These are phyloP conservation scores for Pterocles burchelli DNA, from an alignment of 2,113 vertebrate genomes.

Conservation along the genomic window DNA sequence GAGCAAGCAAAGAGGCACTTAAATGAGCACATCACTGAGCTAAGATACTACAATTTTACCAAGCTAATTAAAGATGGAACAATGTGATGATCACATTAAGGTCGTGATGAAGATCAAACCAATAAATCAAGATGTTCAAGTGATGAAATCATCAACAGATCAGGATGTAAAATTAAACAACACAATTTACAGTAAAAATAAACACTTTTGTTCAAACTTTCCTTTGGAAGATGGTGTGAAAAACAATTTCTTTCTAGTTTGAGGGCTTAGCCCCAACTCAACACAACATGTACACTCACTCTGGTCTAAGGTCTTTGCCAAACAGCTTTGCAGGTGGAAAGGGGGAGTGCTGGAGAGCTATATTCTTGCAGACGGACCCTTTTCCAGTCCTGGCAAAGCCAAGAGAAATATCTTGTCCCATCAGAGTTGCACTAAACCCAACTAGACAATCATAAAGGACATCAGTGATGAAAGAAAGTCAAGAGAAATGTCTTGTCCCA, in stretches of 20 bases:
- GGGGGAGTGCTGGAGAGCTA: no score
- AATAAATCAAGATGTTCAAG: not conserved
- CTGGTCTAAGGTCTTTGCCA: not conserved
- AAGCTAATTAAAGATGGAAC: constrained; percentile 5
- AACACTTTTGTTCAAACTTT: not conserved
- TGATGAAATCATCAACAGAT: not conserved
- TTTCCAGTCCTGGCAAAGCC: not conserved
- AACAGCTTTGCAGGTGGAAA: not conserved
- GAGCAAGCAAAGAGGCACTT: constrained; percentile 36
- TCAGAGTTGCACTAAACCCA: not conserved
- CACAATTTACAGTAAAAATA: not conserved
- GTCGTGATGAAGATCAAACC: not conserved
- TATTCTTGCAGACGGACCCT: no score
- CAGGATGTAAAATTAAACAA: not conserved
- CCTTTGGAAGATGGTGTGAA: not conserved
- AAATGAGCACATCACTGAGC: constrained; percentile 9
- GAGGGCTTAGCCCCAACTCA: not conserved
- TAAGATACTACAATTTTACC: constrained; percentile 4
- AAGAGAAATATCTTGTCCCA: not conserved
- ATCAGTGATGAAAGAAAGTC: not conserved
- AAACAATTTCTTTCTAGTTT: not conserved
- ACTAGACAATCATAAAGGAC: not conserved
- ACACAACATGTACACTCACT: rapidly evolving
- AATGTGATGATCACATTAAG: constrained; percentile 11
- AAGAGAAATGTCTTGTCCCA: not conserved